A percentile compares a stretch with the other conserved stretches of the same genome.
These are phyloP conservation scores for Gracilinanus agilis DNA, from an alignment of 2,113 vertebrate genomes.

Conservation along the genomic window DNA sequence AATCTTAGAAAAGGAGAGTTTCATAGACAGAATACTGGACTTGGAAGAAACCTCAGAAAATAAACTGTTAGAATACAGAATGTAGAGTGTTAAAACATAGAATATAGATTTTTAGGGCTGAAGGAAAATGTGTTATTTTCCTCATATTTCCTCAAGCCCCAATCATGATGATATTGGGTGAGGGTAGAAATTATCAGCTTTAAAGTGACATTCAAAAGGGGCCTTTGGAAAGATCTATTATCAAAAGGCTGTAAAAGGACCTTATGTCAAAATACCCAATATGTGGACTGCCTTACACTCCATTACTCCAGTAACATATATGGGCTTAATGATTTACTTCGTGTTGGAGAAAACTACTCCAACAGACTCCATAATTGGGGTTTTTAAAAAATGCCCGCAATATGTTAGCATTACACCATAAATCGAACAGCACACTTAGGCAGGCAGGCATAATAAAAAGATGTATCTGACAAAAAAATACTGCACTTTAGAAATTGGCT, in stretches of 20 bases:
- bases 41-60: background rate
- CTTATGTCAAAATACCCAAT: conserved; percentile 10
- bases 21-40: background rate
- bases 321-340: conserved; percentile 14
- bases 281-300: conserved; percentile 1
- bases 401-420: background rate
- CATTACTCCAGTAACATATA: background rate
- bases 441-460: conserved; percentile 8
- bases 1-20: background rate
- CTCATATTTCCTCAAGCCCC: background rate
- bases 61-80: background rate
- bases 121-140: background rate
- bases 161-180: background rate
- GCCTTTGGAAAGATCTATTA: background rate
- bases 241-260: background rate
- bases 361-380: conserved; percentile 10
- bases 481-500: conserved; percentile 3
- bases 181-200: conserved; percentile 9
- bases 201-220: background rate
- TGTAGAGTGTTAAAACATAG: background rate
- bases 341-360: conserved; percentile 4
- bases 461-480: conserved; percentile 13
- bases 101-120: background rate
- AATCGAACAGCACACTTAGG: background rate
- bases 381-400: background rate